These are phyloP conservation scores for Bostrychus sinensis DNA, from an alignment of 2,113 vertebrate genomes.

Conservation along the genomic window DNA sequence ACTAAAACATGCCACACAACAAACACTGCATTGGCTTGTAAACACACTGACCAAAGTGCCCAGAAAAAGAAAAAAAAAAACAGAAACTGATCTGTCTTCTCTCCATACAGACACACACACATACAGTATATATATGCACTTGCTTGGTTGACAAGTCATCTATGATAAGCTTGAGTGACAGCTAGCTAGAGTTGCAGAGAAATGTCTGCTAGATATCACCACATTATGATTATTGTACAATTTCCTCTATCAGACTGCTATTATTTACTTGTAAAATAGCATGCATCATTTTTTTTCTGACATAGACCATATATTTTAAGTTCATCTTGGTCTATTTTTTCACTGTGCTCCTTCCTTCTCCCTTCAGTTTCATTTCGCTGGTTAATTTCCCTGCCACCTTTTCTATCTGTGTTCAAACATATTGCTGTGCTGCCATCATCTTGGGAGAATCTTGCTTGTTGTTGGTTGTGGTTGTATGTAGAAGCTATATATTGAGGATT, in stretches of 20 bases:
- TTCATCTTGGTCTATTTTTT: constrained; percentile 35
- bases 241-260: constrained; percentile 57
- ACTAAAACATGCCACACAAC: constrained; percentile 34
- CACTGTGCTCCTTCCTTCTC: too few relatives aligned
- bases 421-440: constrained; percentile 64
- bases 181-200: constrained; percentile 64
- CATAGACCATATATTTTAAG: neutral
- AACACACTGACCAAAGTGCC: constrained; percentile 33
- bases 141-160: constrained; percentile 76
- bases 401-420: constrained; percentile 70
- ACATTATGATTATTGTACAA: constrained; percentile 56
- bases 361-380: constrained; percentile 45
- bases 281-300: constrained; percentile 30
- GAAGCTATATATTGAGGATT: constrained; percentile 70
- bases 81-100: constrained; percentile 48
- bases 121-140: constrained; percentile 51
- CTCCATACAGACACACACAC: neutral
- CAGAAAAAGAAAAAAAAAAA: constrained; percentile 47
- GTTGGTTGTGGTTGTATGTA: constrained; percentile 66
- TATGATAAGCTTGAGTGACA: constrained; percentile 78
- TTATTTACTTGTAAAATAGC: constrained; percentile 54
- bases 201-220: constrained; percentile 50
- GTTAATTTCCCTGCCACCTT: constrained; percentile 72
- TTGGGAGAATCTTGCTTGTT: constrained; percentile 69
- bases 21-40: constrained; percentile 21